phyloP scores from a whole-genome alignment of 2,888 invertebrate genomes.

The Apamea monoglypha region DNA sequence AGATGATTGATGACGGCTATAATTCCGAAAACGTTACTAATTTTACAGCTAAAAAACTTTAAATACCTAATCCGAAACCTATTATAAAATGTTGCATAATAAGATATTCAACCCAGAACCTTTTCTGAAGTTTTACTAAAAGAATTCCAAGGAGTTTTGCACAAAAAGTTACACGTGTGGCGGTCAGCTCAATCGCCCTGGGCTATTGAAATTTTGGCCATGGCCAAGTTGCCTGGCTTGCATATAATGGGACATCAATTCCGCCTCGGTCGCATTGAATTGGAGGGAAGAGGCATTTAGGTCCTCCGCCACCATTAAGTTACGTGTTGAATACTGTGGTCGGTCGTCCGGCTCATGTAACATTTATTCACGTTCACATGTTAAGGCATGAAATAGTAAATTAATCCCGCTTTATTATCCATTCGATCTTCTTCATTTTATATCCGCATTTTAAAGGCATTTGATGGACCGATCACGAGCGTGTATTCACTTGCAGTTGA shows the following conservation, averaged over 20 bases:
- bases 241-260: conserved; percentile 86
- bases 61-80: conserved; percentile 73
- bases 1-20: conserved; percentile 71
- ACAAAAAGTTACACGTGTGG: conserved; percentile 89
- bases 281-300: conserved; percentile 70
- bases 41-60: conserved; percentile 72
- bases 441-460: conserved; percentile 69
- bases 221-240: conserved; percentile 80
- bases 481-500: conserved; percentile 68
- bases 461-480: conserved; percentile 73
- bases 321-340: conserved; percentile 36
- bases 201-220: conserved; percentile 89
- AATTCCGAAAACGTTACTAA: conserved; percentile 72
- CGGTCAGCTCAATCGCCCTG: conserved; percentile 83
- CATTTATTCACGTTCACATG: conserved; percentile 65
- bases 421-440: conserved; percentile 76
- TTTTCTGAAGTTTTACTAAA: conserved; percentile 80
- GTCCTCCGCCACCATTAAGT: conserved; percentile 59
- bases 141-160: conserved; percentile 86
- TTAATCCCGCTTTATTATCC: conserved; percentile 73
- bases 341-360: conserved; percentile 36
- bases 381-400: conserved; percentile 76
- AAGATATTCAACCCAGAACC: conserved; percentile 84
- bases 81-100: conserved; percentile 86
- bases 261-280: conserved; percentile 75